A percentile compares a stretch with the other conserved stretches of the same genome.
Evolutionary conservation across 1,140 invertebrate species (phyloP).

Genomic region (Argopecten irradians): DNA sequence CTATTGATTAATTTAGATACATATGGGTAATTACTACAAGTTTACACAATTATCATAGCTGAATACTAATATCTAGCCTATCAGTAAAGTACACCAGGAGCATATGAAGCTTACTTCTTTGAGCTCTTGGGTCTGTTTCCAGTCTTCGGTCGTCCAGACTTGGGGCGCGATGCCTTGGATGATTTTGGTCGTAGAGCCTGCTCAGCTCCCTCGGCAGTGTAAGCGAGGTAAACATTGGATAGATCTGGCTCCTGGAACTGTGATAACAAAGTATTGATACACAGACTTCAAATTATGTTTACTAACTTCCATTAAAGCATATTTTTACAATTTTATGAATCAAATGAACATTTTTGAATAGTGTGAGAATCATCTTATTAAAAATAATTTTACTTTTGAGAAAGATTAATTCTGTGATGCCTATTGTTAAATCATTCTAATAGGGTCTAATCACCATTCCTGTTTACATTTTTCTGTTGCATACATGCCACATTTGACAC

Average conservation of each 20-base stretch:
- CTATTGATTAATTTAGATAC: neutral
- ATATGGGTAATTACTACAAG: neutral
- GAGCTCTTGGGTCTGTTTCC: conserved; percentile 74
- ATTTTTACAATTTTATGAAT: no score
- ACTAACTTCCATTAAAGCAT: no score
- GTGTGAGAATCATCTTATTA: no score
- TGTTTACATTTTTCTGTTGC: neutral
- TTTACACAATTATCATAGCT: neutral
- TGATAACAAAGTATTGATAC: neutral
- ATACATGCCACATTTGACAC: neutral
- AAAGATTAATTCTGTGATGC: no score
- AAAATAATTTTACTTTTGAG: no score
- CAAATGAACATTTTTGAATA: no score
- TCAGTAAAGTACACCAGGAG: neutral
- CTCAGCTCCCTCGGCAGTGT: conserved; percentile 70
- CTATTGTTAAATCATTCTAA: no score
- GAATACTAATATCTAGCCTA: no score
- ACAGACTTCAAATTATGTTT: no score
- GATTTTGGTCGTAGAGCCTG: conserved; percentile 63
- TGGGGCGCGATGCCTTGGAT: conserved; percentile 60
- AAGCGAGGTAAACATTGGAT: conserved; percentile 76
- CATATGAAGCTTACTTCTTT: conserved; percentile 68
- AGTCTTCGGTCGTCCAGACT: conserved; percentile 73
- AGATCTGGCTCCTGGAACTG: conserved; percentile 73
- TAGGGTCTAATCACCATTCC: no score